Evolutionary conservation across 2,888 invertebrate species (phyloP), one percentile per base, ranked within the genome.

Genomic region (Microctonus hyperodae): DNA sequence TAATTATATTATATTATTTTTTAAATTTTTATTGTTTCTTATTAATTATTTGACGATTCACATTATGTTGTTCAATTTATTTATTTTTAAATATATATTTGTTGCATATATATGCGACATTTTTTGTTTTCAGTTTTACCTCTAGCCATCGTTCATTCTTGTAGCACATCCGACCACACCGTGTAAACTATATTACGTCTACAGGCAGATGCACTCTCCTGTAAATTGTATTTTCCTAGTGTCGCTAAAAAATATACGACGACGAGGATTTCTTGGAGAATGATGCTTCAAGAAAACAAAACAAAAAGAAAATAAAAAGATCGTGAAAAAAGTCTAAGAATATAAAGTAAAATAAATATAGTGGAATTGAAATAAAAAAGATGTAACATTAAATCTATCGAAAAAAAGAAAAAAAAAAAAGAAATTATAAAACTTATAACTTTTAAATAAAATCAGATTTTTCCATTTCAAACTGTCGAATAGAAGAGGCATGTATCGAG

Each of bases 181-280:
- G 28, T 5, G 28, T 16, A 4, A 44, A 44, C 7, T 2, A 16
- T 20, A 16, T 44, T 58, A 58, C 25, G 25, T 25, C 20, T 40
- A 44, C 58, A 58, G 40, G 44, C 23, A 40, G 40, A 58, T 58
- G 58, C 58, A 58, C 58, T 58, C 44, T 23, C n/a, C 9, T 22
- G 58, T 31, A 58, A 58, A 58, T 58, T 58, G 35, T 58, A 58
- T 58, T 58, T 58, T 25, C 58, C 40, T 16, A 0, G 28, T 25
- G 16, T 9, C 58, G 31, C 22, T 23, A 20, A 16, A 20, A 40
- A n/a, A 33, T 57, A 35, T 57, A 57, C 22, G 35, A 20, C 16
- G 16, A 57, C 13, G 22, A n/a, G 25, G 10, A 40, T 58, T 16
- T 16, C 1, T 25, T 16, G 9, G 20, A 22, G 23, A 58, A 40